Conservation (phyloP, 64 coral and sea anemone species). For the Porites australiensis region DNA sequence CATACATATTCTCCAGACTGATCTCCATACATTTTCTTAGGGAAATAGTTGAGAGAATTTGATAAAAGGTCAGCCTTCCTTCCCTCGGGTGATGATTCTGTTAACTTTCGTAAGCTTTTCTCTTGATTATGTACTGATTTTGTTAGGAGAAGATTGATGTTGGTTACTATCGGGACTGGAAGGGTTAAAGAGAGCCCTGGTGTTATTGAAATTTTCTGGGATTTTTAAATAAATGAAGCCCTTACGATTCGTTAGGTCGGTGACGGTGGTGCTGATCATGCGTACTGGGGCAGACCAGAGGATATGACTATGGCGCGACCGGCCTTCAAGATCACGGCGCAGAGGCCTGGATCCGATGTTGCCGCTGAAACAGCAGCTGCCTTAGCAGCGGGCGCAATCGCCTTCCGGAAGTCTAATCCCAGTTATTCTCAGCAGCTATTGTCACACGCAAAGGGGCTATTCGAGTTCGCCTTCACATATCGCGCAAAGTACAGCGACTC, state of each 20-base stretch:
- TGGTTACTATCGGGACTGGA: no score
- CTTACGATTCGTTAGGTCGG: slow-evolving; percentile 45
- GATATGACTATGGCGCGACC: slow-evolving; percentile 88
- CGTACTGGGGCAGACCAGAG: slow-evolving; percentile 86
- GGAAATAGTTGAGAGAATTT: no score
- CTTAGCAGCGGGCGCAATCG: slow-evolving; percentile 76
- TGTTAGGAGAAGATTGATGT: no score
- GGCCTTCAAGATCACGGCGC: slow-evolving; percentile 79
- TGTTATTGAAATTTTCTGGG: no score
- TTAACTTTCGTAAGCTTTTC: no score
- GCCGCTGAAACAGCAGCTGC: slow-evolving; percentile 92
- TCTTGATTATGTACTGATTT: no score
- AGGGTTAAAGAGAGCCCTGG: no score
- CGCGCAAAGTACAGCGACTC: slow-evolving; percentile 82
- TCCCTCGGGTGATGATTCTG: no score
- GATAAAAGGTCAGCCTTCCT: no score
- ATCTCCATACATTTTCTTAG: no score
- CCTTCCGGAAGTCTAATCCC: slow-evolving; percentile 27
- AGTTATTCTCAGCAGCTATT: slow-evolving; percentile 61
- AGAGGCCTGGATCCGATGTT: slow-evolving; percentile 82
- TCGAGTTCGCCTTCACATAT: slow-evolving; percentile 85
- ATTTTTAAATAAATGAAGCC: no score
- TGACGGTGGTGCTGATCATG: slow-evolving; percentile 79
- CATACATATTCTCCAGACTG: no score
- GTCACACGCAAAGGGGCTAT: slow-evolving; percentile 75